Percentiles rank a stretch among this genome's conserved stretches.
These are phyloP conservation scores for Hyles euphorbiae DNA, from an alignment of 1,140 invertebrate species.

Conservation along the genomic window DNA sequence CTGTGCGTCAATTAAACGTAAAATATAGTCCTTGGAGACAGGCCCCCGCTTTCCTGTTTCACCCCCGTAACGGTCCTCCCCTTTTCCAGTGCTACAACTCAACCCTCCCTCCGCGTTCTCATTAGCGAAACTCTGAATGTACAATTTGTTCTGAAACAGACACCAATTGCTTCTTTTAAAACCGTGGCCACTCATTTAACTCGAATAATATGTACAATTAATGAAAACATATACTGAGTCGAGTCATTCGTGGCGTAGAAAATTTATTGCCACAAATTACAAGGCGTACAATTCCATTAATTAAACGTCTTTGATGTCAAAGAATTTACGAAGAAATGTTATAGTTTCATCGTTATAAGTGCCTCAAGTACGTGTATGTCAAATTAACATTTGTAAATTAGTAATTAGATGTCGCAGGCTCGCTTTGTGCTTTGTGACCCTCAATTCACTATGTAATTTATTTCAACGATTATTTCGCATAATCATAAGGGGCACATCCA, in stretches of 20 bases:
- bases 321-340: no score
- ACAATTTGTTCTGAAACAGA: conserved; percentile 68
- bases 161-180: conserved; percentile 62
- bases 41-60: conserved; percentile 14
- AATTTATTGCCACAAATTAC: neutral
- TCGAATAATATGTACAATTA: conserved; percentile 13
- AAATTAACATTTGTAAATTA: no score
- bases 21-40: conserved; percentile 62
- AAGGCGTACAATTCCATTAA: no score
- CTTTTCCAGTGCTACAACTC: conserved; percentile 29
- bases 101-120: conserved; percentile 46
- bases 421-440: no score
- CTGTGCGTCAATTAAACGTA: conserved; percentile 66
- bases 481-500: no score
- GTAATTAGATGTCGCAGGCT: no score
- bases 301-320: no score
- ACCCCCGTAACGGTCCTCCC: conserved; percentile 16
- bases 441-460: no score
- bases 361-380: no score
- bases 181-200: conserved; percentile 50
- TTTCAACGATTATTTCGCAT: no score
- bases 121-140: conserved; percentile 63
- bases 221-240: neutral
- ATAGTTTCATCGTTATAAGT: no score
- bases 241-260: neutral